A percentile compares a stretch with the other conserved stretches of the same genome.
Evolutionary conservation across 2,113 vertebrate species (phyloP).

Genomic region (Meriones unguiculatus): DNA sequence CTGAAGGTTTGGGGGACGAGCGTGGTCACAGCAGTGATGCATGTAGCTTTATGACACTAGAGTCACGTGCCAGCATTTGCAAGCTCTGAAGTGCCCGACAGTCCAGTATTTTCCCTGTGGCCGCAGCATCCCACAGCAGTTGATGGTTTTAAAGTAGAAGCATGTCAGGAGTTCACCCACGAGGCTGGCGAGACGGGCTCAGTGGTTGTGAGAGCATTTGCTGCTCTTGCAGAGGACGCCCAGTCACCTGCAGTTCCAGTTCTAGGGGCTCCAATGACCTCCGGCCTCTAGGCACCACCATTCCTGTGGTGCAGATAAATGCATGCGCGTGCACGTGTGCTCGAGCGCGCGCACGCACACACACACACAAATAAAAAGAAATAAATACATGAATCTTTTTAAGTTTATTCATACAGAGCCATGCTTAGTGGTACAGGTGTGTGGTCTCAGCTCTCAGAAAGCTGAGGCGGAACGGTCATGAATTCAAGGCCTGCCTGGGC

Average conservation of each 20-base stretch:
- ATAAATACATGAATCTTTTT: not conserved
- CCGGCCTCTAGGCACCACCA: not conserved
- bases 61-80: not conserved
- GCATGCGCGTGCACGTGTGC: not conserved
- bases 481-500: not conserved
- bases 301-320: not conserved
- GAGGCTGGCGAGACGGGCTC: not conserved
- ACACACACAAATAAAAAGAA: not conserved
- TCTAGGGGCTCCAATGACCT: not conserved
- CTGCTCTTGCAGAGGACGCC: not conserved
- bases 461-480: not conserved
- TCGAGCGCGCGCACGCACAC: fast-evolving
- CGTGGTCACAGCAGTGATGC: not conserved
- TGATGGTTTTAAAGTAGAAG: slow-evolving; percentile 19
- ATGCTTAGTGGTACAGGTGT: not conserved
- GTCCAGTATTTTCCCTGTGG: slow-evolving; percentile 15
- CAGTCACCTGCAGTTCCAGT: not conserved
- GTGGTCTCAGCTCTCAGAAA: not conserved
- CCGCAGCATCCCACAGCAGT: not conserved
- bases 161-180: not conserved
- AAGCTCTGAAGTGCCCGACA: not conserved
- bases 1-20: not conserved
- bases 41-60: not conserved
- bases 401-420: not conserved
- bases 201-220: not conserved